Conservation (phyloP, 2,797 vertebrate genomes). For the Acanthiza pusilla region DNA sequence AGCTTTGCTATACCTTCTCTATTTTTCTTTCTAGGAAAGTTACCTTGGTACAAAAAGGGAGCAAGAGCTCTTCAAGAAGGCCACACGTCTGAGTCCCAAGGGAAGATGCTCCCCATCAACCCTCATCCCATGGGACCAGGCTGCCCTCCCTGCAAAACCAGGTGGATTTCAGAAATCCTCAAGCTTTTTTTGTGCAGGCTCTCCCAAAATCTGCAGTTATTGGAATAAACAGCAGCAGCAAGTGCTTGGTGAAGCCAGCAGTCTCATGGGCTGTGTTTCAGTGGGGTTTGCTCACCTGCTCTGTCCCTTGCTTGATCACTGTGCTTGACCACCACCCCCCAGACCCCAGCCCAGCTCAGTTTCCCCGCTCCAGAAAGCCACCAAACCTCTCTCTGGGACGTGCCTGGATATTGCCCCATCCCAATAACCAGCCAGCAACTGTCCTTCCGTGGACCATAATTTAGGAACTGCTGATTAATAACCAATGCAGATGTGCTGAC, state of each 20-base stretch:
- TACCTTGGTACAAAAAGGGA: not conserved
- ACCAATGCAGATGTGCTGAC: not conserved
- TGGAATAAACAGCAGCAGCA: not conserved
- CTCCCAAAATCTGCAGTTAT: not conserved
- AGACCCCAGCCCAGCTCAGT: not conserved
- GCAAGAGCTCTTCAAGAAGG: not conserved
- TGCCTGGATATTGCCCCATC: not conserved
- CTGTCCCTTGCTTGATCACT: accelerated
- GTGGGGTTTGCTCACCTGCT: not conserved
- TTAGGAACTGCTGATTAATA: constrained; percentile 24
- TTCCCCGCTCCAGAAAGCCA: accelerated
- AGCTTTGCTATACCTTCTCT: not conserved
- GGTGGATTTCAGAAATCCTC: not conserved
- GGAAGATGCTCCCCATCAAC: not conserved
- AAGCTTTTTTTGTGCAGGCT: not conserved
- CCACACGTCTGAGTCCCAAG: accelerated
- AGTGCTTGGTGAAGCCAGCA: not conserved
- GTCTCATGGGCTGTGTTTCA: not conserved
- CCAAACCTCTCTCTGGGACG: not conserved
- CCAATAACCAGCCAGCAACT: not conserved
- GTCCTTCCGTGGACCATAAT: not conserved
- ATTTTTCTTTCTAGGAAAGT: constrained; percentile 23
- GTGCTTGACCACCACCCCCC: accelerated
- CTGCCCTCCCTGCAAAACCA: not conserved
- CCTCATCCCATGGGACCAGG: not conserved